Evolutionary conservation across 2,797 vertebrate species (phyloP).

Genomic region (Pantherophis vulpinus): DNA sequence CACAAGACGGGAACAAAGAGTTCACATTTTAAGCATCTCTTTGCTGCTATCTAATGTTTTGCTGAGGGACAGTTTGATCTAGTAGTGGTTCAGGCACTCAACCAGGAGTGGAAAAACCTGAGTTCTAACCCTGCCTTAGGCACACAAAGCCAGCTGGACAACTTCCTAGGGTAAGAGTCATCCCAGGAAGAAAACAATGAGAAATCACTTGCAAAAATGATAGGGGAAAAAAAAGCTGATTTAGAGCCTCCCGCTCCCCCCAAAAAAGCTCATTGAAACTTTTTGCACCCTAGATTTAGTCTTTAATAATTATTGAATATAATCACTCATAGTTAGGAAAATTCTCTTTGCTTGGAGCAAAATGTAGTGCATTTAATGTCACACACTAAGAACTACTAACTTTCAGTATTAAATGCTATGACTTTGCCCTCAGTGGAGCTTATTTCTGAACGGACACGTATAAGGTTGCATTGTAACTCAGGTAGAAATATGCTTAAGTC

Average conservation of each 20-base stretch:
- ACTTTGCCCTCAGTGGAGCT: neutral
- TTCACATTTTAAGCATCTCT: neutral
- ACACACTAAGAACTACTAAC: neutral
- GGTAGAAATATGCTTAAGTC: neutral
- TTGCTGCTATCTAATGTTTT: neutral
- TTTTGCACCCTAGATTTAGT: neutral
- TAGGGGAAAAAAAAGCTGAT: neutral
- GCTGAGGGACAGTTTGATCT: neutral
- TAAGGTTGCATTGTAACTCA: neutral
- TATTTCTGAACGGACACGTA: neutral
- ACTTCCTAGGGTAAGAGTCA: neutral
- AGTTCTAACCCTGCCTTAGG: neutral
- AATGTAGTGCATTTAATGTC: neutral
- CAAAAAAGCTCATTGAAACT: neutral
- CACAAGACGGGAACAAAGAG: neutral
- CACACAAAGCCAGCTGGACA: neutral
- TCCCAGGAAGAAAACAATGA: neutral
- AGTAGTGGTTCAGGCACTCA: neutral
- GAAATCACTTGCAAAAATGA: neutral
- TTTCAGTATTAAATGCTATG: neutral
- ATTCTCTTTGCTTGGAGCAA: neutral
- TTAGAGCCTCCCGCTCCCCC: neutral
- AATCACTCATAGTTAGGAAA: neutral
- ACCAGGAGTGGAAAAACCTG: neutral
- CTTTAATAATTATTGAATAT: neutral